A percentile compares a stretch with the other conserved stretches of the same genome.
phyloP scores from a whole-genome alignment of 1,140 invertebrate genomes.

The Aethina tumida region DNA sequence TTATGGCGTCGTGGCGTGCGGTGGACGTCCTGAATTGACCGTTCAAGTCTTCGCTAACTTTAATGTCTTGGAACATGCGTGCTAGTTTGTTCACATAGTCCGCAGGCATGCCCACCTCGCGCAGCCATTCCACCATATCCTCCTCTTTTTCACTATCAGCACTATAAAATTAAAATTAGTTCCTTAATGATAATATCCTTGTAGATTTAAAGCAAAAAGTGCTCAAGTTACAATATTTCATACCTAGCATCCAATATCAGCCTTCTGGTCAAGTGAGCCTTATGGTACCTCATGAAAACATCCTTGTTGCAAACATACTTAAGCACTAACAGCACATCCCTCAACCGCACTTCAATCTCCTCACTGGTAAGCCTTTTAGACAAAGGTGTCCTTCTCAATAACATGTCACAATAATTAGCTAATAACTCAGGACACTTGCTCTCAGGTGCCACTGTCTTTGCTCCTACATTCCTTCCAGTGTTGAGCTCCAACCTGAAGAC shows the following conservation, averaged over 20 bases:
- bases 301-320: conserved; percentile 99
- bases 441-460: conserved; percentile 64
- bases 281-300: conserved; percentile 99
- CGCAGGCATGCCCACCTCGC: conserved; percentile 96
- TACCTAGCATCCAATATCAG: conserved; percentile 76
- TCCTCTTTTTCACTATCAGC: conserved; percentile 99
- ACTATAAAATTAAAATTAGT: conserved; percentile 40
- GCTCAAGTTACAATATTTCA: too few species aligned
- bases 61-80: conserved; percentile 97
- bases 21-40: conserved; percentile 53
- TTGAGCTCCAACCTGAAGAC: conserved; percentile 69
- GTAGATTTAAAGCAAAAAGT: conserved; percentile 1
- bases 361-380: conserved; percentile 96
- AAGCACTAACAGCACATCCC: conserved; percentile 88
- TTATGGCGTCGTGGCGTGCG: conserved; percentile 60
- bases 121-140: conserved; percentile 95
- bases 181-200: conserved; percentile 4
- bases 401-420: conserved; percentile 99
- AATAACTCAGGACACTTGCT: conserved; percentile 97
- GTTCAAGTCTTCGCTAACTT: conserved; percentile 98
- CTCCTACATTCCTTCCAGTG: conserved; percentile 46
- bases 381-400: conserved; percentile 90
- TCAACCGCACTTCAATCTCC: conserved; percentile 89
- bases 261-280: conserved; percentile 92
- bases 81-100: conserved; percentile 98